A percentile compares a stretch with the other conserved stretches of the same genome.
These are phyloP conservation scores for Dexiosoma caninum DNA, from an alignment of 2,888 invertebrate species.

Conservation along the genomic window DNA sequence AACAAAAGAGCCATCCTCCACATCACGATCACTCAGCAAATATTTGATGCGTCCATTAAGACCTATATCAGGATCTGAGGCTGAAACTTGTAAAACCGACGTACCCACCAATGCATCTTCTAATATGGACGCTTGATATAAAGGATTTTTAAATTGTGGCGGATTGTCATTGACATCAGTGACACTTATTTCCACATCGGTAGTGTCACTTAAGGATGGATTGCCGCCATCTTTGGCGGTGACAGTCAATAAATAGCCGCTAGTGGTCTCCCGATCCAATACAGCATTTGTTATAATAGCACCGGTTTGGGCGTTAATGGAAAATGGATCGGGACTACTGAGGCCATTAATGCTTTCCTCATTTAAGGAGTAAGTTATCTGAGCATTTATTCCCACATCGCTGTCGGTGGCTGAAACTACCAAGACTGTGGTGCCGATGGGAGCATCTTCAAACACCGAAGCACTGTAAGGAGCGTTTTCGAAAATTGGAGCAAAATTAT, in stretches of 20 bases:
- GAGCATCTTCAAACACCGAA: conserved; percentile 94
- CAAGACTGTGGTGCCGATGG: conserved; percentile 92
- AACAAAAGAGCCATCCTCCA: conserved; percentile 92
- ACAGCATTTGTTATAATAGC: conserved; percentile 91
- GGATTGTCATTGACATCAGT: conserved; percentile 98
- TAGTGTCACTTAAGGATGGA: conserved; percentile 93
- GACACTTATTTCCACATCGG: conserved; percentile 96
- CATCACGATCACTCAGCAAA: conserved; percentile 84
- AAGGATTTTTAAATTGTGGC: conserved; percentile 89
- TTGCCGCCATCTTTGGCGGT: conserved; percentile 95
- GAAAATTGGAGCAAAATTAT: conserved; percentile 95
- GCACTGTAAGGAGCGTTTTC: conserved; percentile 95
- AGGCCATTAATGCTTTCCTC: conserved; percentile 81
- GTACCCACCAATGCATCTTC: conserved; percentile 92
- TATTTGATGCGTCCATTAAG: conserved; percentile 92
- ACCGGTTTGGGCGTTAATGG: conserved; percentile 95
- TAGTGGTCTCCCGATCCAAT: conserved; percentile 90
- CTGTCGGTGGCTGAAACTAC: conserved; percentile 95
- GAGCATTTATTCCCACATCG: conserved; percentile 96
- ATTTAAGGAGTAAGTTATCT: conserved; percentile 87
- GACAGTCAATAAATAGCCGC: conserved; percentile 91
- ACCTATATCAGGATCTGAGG: conserved; percentile 90
- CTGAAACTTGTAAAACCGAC: conserved; percentile 87
- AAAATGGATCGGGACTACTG: conserved; percentile 85
- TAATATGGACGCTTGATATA: conserved; percentile 89